These are phyloP conservation scores for Drosophila mauritiana DNA, from an alignment of 1,140 invertebrate genomes.

Conservation along the genomic window DNA sequence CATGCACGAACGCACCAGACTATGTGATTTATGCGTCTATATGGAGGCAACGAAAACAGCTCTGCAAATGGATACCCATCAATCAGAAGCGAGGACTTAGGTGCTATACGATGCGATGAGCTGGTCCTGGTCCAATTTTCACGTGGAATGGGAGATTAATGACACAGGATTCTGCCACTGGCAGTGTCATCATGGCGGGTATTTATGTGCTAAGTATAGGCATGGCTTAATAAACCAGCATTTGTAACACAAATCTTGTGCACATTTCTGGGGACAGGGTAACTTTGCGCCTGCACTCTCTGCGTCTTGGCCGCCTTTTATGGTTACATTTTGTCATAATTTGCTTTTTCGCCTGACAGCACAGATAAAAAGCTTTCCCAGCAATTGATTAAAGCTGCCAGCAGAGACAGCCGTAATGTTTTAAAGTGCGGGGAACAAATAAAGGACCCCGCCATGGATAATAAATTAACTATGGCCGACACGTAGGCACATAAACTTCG, in stretches of 20 bases:
- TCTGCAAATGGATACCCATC: slow-evolving; percentile 36
- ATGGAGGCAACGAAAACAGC: slow-evolving; percentile 36
- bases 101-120: slow-evolving; percentile 30
- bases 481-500: slow-evolving; percentile 71
- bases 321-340: slow-evolving; percentile 62
- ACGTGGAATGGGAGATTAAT: slow-evolving; percentile 42
- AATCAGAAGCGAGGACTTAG: slow-evolving; percentile 16
- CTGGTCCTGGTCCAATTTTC: slow-evolving; percentile 15
- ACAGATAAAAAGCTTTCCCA: slow-evolving; percentile 35
- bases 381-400: slow-evolving; percentile 74
- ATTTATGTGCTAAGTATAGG: slow-evolving; percentile 21
- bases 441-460: slow-evolving; percentile 35
- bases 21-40: slow-evolving; percentile 62
- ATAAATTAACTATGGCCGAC: slow-evolving; percentile 77
- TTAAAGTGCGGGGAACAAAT: slow-evolving; percentile 43
- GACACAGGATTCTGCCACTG: slow-evolving; percentile 29
- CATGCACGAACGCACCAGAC: slow-evolving; percentile 57
- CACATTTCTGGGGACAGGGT: slow-evolving; percentile 42
- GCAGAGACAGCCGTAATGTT: slow-evolving; percentile 57
- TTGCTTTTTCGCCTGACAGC: slow-evolving; percentile 52
- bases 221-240: slow-evolving; percentile 18
- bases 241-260: slow-evolving; percentile 23
- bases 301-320: not conserved
- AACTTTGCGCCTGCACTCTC: not conserved
- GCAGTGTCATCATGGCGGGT: slow-evolving; percentile 47